These are phyloP conservation scores for Thera britannica DNA, from an alignment of 2,888 invertebrate genomes.

Conservation along the genomic window DNA sequence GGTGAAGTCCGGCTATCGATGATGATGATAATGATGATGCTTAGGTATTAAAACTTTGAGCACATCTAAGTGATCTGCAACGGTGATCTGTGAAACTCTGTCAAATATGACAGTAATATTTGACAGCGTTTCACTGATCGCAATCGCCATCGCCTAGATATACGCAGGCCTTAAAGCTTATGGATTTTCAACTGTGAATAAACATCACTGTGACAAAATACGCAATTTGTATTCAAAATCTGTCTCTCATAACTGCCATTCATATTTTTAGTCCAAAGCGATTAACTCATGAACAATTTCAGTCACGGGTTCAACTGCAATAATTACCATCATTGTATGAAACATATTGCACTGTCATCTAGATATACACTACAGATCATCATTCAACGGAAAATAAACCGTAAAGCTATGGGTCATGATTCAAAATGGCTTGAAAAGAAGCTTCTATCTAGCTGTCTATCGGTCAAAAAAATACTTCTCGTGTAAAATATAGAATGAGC, in stretches of 20 bases:
- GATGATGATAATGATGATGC: no score
- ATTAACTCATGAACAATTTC: slow-evolving; percentile 73
- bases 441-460: background rate
- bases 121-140: no score
- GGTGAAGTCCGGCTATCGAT: no score
- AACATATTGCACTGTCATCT: slow-evolving; percentile 71
- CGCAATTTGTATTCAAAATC: slow-evolving; percentile 24
- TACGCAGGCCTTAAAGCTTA: no score
- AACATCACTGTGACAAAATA: slow-evolving; percentile 6
- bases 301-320: slow-evolving; percentile 69
- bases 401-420: background rate
- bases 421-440: background rate
- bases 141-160: no score
- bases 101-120: no score
- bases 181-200: background rate
- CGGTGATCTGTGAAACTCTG: no score
- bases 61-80: no score
- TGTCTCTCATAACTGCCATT: slow-evolving; percentile 34
- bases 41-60: no score
- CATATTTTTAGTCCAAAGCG: slow-evolving; percentile 62
- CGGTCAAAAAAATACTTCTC: background rate
- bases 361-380: slow-evolving; percentile 10
- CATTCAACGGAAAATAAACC: slow-evolving; percentile 1
- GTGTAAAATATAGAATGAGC: background rate
- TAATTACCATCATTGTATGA: slow-evolving; percentile 81